These are phyloP conservation scores for Peromyscus eremicus DNA, from an alignment of 2,797 vertebrate genomes.

Conservation along the genomic window DNA sequence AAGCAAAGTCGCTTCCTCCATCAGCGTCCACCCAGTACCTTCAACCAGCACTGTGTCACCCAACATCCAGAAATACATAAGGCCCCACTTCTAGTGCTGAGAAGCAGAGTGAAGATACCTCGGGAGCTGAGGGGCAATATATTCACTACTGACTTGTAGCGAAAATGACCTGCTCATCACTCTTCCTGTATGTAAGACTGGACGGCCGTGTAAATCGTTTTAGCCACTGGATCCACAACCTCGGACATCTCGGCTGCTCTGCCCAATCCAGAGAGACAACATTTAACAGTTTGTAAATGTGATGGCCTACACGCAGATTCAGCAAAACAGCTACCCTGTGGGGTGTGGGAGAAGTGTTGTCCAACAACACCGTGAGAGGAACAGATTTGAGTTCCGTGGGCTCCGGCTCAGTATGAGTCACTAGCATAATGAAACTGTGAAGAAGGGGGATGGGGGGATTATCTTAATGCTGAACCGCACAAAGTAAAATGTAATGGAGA, in stretches of 20 bases:
- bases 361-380: background rate
- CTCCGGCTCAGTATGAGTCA: conserved; percentile 65
- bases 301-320: conserved; percentile 14
- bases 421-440: background rate
- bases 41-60: background rate
- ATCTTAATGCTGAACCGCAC: background rate
- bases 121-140: background rate
- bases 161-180: background rate
- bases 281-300: conserved; percentile 54
- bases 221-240: background rate
- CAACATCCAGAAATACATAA: background rate
- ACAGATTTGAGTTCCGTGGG: conserved; percentile 11
- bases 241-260: background rate
- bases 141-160: background rate
- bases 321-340: background rate
- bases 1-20: background rate
- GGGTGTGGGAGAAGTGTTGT: conserved; percentile 57
- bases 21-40: background rate
- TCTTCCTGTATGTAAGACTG: background rate
- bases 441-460: background rate
- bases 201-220: background rate
- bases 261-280: conserved; percentile 7
- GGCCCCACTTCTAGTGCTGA: background rate
- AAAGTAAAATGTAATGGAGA: conserved; percentile 31
- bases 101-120: background rate